Percentiles rank a stretch among this genome's conserved stretches.
Conservation (phyloP, 2,113 vertebrate species). For the Raphicerus campestris region DNA sequence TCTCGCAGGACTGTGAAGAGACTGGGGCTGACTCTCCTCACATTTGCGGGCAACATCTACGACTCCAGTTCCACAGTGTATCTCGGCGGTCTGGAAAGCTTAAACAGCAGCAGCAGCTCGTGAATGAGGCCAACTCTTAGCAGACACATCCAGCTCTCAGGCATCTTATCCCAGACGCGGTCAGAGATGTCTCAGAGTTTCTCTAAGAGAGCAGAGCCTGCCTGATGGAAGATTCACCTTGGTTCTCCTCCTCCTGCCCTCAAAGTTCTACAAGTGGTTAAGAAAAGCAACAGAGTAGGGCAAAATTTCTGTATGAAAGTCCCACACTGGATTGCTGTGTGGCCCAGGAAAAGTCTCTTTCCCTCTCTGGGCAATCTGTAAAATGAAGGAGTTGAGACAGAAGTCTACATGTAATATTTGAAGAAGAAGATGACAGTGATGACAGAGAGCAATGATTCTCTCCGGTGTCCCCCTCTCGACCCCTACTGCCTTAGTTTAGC, state of each 20-base stretch:
- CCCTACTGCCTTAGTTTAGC: not conserved
- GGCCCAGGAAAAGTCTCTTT: not conserved
- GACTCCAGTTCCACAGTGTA: not conserved
- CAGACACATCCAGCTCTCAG: not conserved
- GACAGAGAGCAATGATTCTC: not conserved
- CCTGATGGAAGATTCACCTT: not conserved
- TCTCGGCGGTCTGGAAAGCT: not conserved
- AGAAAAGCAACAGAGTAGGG: not conserved
- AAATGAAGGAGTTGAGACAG: not conserved
- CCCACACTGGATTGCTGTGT: not conserved
- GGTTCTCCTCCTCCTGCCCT: not conserved
- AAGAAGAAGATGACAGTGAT: not conserved
- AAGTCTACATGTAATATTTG: not conserved
- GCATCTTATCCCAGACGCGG: not conserved
- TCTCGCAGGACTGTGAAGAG: not conserved
- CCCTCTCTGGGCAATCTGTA: not conserved
- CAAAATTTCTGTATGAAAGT: not conserved
- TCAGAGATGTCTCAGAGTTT: not conserved
- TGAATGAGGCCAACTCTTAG: not conserved
- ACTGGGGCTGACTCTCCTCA: not conserved
- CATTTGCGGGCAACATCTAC: not conserved
- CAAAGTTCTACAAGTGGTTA: not conserved
- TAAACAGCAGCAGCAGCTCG: not conserved
- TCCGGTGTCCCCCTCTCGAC: not conserved
- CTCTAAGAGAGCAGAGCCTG: not conserved